Evolutionary conservation across 2,113 vertebrate genomes (phyloP), one percentile per base, ranked within the genome.

Genomic region (Eulemur rufifrons): DNA sequence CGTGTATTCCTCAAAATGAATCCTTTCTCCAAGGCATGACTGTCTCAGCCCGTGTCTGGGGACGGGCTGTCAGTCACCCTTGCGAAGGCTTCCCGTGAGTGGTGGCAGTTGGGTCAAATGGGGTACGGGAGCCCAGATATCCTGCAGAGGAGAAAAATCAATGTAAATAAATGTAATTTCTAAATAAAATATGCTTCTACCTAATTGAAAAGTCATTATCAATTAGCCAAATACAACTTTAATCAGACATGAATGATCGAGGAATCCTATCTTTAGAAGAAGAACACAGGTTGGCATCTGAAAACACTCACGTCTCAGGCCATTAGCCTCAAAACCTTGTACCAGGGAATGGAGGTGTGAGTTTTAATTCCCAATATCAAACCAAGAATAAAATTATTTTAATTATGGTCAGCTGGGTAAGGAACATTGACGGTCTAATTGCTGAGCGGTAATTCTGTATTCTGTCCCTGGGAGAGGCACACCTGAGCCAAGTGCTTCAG

Each of bases 121-220:
- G 45, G 69, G 92, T 54, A 47, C 42, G 66, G 10, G 94, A 95
- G 23, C 66, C 71, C 66, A 97, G 89, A 82, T 77, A 85, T 89
- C 77, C 59, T 73, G 59, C 95, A 92, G 86, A 96, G 73, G 76
- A 87, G 71, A 95, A 95, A 97, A 97, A 98, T 98, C 95, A 83
- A 97, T 97, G 95, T 95, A 97, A 98, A 98, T 98, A 97, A 95
- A 97, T 97, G 94, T 97, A 95, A 97, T 97, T 97, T 97, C 96
- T 95, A 97, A 97, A 97, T 95, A 97, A 98, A 98, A 98, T 97
- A 97, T 98, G 95, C 97, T 95, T 92, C 97, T 87, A 91, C 95
- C 84, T 97, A 98, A 98, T 97, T 98, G 98, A 97, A 98, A 97
- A 97, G 97, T 95, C 98, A 95, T 98, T 98, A 98, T 86, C 97